These are phyloP conservation scores for Hydrolagus affinis DNA, from an alignment of 2,113 vertebrate species.

Conservation along the genomic window DNA sequence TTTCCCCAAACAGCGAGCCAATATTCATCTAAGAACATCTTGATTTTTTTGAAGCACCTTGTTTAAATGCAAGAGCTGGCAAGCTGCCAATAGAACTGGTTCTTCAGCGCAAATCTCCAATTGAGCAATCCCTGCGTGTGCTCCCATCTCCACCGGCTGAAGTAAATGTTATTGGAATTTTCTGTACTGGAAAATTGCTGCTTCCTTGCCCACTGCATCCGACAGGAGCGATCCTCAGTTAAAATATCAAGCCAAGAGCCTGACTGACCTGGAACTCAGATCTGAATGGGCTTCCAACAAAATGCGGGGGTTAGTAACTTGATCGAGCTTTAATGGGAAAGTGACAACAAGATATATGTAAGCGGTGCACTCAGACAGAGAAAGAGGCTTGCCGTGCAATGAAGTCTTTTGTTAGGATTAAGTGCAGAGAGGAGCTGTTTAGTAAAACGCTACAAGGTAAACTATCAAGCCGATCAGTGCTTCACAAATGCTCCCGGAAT, in stretches of 20 bases:
- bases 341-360: slow-evolving; percentile 48
- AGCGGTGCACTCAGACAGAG: slow-evolving; percentile 36
- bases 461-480: slow-evolving; percentile 33
- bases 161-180: slow-evolving; percentile 70
- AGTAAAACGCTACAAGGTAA: slow-evolving; percentile 36
- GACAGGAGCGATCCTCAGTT: slow-evolving; percentile 64
- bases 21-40: neutral
- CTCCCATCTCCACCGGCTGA: slow-evolving; percentile 59
- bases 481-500: slow-evolving; percentile 38
- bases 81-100: slow-evolving; percentile 60
- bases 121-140: slow-evolving; percentile 56
- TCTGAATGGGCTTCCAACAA: slow-evolving; percentile 45
- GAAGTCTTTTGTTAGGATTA: slow-evolving; percentile 26
- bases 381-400: slow-evolving; percentile 37
- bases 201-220: slow-evolving; percentile 74
- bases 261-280: slow-evolving; percentile 53
- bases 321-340: slow-evolving; percentile 44
- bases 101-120: slow-evolving; percentile 57
- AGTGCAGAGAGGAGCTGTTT: slow-evolving; percentile 35
- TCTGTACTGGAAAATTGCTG: slow-evolving; percentile 77
- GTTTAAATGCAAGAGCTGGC: slow-evolving; percentile 54
- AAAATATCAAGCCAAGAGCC: slow-evolving; percentile 42
- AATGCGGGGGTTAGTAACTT: slow-evolving; percentile 41
- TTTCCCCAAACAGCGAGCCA: slow-evolving; percentile 56
- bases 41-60: slow-evolving; percentile 54